Evolutionary conservation across 1,140 invertebrate species (phyloP).

Genomic region (Drosophila takahashii): DNA sequence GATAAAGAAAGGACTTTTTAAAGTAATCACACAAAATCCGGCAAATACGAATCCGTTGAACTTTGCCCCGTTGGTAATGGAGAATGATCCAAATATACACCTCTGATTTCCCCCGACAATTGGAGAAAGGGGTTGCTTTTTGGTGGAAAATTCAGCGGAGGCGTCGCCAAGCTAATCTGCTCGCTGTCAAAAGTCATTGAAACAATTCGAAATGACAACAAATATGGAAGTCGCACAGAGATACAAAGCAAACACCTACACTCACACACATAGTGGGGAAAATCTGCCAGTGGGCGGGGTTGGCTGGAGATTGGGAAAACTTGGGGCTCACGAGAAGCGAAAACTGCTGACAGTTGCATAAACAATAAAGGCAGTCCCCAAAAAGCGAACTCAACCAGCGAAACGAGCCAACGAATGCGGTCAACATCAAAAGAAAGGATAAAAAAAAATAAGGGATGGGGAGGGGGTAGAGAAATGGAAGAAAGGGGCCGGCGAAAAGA

Average conservation of each 20-base stretch:
- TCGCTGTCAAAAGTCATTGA: constrained; percentile 78
- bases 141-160: constrained; percentile 27
- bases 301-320: constrained; percentile 32
- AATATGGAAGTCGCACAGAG: constrained; percentile 70
- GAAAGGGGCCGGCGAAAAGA: constrained; percentile 40
- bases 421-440: constrained; percentile 73
- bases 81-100: constrained; percentile 22
- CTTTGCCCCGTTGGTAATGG: constrained; percentile 9
- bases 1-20: constrained; percentile 16
- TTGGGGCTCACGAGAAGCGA: constrained; percentile 44
- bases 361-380: constrained; percentile 69
- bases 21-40: constrained; percentile 13
- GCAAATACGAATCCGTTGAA: constrained; percentile 18
- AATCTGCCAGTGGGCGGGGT: constrained; percentile 5
- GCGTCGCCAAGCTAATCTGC: constrained; percentile 76
- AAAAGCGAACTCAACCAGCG: constrained; percentile 45
- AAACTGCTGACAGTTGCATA: constrained; percentile 82
- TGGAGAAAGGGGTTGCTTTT: not conserved
- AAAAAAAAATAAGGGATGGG: constrained; percentile 6
- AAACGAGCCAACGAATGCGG: constrained; percentile 62
- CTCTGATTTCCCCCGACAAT: constrained; percentile 65
- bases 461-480: constrained; percentile 14
- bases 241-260: constrained; percentile 56
- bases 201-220: constrained; percentile 81
- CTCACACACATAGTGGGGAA: not conserved